Base-by-base conservation (phyloP, 92 coral and sea anemone species). In the Porites rus region DNA sequence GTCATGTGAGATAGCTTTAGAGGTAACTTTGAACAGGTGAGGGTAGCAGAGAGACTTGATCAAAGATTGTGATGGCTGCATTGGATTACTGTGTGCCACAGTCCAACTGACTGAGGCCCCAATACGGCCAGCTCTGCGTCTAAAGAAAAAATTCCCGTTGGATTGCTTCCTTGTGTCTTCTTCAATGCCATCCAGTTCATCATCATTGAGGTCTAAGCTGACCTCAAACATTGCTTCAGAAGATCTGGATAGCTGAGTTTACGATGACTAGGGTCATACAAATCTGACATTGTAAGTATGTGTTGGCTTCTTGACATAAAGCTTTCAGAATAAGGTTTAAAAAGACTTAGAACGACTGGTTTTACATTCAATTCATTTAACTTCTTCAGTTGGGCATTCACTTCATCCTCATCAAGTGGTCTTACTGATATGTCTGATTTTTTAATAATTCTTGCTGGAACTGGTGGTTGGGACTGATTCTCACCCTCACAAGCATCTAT, bases 351-450 rank as follows among this genome's bases (percentile, higher is more conserved):
- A n/a, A 65, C 19, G 69, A 65, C 69, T 65, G 69, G 69, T 74
- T 74, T 74, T 74, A 74, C 79, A 21, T 43, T 74, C 79, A 74
- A 43, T 21, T 59, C 79, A 74, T 74, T 50, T 59, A 74, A 74
- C 54, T 74, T 25, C 63, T 74, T 74, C 17, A 74, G 79, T 25
- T 25, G 79, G 24, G 79, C 64, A 59, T 74, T 74, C 79, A 74
- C 51, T 74, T 74, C 79, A 74, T 43, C 79, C 53, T 74, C 79
- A 51, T 21, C 53, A 8, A 25, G 79, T 74, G 79, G 62, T 74
- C 79, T 80, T 64, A 64, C 69, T 31, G 43, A 31, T 4, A 31
- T 31, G 43, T 31, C 2, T 31, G 43, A 31, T 31, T 31, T 31
- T 31, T 65, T 19, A 65, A 65, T 65, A 65, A 18, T 18, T 65